A percentile compares a stretch with the other conserved stretches of the same genome.
phyloP scores from a whole-genome alignment of 2,797 vertebrate species.

The Hirundo rustica region DNA sequence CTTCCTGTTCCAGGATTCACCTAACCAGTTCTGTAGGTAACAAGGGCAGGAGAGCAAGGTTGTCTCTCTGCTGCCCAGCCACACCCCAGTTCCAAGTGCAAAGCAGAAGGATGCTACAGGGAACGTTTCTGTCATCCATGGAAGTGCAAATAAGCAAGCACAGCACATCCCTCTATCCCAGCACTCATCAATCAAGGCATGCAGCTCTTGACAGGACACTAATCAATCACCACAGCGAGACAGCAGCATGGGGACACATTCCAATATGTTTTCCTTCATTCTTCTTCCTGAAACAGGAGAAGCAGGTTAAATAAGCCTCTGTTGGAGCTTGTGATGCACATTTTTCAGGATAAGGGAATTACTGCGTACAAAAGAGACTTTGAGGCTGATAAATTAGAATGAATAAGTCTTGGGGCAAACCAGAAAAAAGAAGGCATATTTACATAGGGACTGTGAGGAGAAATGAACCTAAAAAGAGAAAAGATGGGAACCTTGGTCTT shows the following conservation, averaged over 20 bases:
- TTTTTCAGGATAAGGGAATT: not conserved
- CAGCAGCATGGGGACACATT: not conserved
- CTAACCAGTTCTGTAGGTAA: not conserved
- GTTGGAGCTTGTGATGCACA: not conserved
- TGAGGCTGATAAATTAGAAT: not conserved
- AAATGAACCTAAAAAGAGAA: not conserved
- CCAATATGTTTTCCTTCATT: not conserved
- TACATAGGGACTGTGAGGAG: not conserved
- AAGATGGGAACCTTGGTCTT: not conserved
- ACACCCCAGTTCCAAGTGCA: not conserved
- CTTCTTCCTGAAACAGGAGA: not conserved
- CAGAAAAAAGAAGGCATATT: not conserved
- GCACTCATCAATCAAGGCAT: not conserved
- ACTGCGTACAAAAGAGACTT: not conserved
- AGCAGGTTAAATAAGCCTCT: not conserved
- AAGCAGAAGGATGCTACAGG: not conserved
- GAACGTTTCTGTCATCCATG: not conserved
- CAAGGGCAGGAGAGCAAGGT: not conserved
- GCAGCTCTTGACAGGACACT: not conserved
- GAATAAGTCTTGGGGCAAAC: not conserved
- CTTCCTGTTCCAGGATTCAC: not conserved
- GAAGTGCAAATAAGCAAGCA: not conserved
- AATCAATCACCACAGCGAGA: not conserved
- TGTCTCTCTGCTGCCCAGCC: not conserved
- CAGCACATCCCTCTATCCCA: not conserved